Percentiles rank a stretch among this genome's conserved stretches.
Conservation (phyloP, 2,888 invertebrate genomes). For the Euplagia quadripunctaria region DNA sequence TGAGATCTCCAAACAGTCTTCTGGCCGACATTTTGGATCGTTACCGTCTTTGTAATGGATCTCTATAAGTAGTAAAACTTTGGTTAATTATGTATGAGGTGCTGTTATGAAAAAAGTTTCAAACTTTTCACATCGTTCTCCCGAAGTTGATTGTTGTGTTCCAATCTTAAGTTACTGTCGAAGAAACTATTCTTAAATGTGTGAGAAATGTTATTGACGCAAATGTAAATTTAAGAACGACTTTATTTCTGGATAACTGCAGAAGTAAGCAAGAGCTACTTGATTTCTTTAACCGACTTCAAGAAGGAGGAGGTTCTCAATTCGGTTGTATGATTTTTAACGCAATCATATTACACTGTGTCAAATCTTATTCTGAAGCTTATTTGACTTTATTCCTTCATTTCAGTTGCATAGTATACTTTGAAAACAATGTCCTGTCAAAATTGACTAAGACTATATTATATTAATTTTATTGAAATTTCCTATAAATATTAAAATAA, state of each 20-base stretch:
- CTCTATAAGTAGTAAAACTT: conserved; percentile 30
- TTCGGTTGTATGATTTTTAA: too few relatives aligned
- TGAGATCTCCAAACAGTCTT: conserved; percentile 42
- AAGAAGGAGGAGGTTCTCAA: too few relatives aligned
- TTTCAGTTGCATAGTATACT: too few relatives aligned
- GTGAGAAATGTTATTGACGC: conserved; percentile 17
- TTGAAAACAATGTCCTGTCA: too few relatives aligned
- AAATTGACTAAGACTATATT: too few relatives aligned
- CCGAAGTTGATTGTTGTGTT: conserved; percentile 20
- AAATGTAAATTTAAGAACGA: neutral
- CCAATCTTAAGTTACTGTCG: conserved; percentile 15
- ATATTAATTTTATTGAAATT: too few relatives aligned
- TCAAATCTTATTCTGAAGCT: too few relatives aligned
- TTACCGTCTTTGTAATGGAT: conserved; percentile 41
- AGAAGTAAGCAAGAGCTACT: neutral
- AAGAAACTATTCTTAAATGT: conserved; percentile 19
- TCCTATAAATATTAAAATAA: too few relatives aligned
- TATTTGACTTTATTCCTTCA: too few relatives aligned
- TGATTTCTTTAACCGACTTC: neutral
- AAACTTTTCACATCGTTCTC: conserved; percentile 26
- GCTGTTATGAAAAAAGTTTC: conserved; percentile 16
- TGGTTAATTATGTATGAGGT: conserved; percentile 25
- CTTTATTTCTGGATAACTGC: conserved; percentile 4
- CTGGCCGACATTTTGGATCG: conserved; percentile 48
- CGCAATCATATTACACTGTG: too few relatives aligned